phyloP scores from a whole-genome alignment of 1,140 invertebrate species.

The Brachionus paranguensis region DNA sequence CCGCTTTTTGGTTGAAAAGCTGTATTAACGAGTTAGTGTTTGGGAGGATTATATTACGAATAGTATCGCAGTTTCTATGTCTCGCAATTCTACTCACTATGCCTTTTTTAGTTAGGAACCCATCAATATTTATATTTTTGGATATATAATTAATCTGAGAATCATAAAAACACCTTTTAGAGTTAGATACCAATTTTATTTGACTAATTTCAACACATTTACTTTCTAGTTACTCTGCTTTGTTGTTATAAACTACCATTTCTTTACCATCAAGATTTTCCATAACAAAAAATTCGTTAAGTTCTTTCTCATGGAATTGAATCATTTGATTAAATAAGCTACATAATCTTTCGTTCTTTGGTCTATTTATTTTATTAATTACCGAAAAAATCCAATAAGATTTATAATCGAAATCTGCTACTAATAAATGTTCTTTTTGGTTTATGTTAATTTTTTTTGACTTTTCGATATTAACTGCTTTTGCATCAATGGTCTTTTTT shows the following conservation, averaged over 20 bases:
- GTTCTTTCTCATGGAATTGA: background rate
- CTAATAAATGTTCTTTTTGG: background rate
- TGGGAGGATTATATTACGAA: background rate
- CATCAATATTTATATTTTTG: background rate
- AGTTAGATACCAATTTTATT: too few relatives aligned
- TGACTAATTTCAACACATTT: too few relatives aligned
- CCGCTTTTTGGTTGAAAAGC: background rate
- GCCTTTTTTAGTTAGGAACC: background rate
- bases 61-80: background rate
- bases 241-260: background rate
- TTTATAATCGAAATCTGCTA: background rate
- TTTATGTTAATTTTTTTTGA: background rate
- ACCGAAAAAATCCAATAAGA: too few relatives aligned
- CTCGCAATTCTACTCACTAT: too few relatives aligned
- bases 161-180: too few relatives aligned
- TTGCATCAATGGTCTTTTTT: background rate
- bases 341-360: background rate
- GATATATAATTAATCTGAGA: background rate
- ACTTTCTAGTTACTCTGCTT: background rate
- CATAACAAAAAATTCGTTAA: background rate
- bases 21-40: background rate
- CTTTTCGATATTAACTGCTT: background rate
- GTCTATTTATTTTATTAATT: background rate
- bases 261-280: background rate
- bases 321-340: background rate